A percentile compares a stretch with the other conserved stretches of the same genome.
Conservation (phyloP, 2,113 vertebrate genomes). For the Malurus alboscapulatus region DNA sequence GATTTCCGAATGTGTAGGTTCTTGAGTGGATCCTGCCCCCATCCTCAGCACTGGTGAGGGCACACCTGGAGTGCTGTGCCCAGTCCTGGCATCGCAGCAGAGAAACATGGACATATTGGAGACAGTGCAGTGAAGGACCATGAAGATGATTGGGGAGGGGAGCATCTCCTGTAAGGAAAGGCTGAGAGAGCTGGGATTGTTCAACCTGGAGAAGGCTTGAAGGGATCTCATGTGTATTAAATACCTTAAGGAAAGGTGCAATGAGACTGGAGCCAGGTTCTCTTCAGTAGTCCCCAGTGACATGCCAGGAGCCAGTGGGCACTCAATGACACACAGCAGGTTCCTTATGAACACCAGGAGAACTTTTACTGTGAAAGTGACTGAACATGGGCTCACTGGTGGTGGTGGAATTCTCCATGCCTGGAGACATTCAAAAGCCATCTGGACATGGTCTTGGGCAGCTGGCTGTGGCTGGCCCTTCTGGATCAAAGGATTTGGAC, state of each 20-base stretch:
- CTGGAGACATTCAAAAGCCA: not conserved
- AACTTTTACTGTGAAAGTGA: not conserved
- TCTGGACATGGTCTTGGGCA: not conserved
- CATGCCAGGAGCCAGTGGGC: not conserved
- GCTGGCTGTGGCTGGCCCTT: not conserved
- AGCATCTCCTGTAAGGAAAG: not conserved
- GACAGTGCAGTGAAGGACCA: not conserved
- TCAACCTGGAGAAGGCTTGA: not conserved
- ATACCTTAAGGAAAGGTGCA: not conserved
- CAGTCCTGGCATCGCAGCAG: not conserved
- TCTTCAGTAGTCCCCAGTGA: not conserved
- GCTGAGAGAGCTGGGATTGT: not conserved
- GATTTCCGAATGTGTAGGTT: not conserved
- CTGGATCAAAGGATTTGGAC: not conserved
- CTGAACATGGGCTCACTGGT: not conserved
- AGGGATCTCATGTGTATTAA: not conserved
- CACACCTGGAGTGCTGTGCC: not conserved
- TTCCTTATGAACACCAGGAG: not conserved
- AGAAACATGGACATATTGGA: not conserved
- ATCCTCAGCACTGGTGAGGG: not conserved
- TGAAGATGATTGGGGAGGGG: not conserved
- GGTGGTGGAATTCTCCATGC: not conserved
- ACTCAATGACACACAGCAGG: not conserved
- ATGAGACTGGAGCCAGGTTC: not conserved
- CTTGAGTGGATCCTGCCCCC: not conserved